Evolutionary conservation across 1,140 invertebrate genomes (phyloP).

Genomic region (Drosophila aff.): DNA sequence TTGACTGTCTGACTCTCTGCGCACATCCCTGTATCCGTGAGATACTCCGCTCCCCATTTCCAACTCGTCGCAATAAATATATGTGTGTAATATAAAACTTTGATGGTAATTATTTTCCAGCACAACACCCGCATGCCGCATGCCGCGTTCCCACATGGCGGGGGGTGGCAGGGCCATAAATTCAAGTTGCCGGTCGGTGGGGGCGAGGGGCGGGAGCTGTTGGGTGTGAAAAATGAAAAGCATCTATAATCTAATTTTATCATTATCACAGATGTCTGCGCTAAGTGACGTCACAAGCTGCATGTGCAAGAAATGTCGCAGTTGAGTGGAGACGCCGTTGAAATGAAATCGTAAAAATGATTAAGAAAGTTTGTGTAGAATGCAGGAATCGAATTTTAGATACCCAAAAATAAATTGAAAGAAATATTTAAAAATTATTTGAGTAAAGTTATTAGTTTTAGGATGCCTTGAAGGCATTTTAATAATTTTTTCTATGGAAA

Average conservation of each 20-base stretch:
- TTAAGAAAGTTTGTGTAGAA: constrained; percentile 5
- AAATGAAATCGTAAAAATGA: constrained; percentile 50
- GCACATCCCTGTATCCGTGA: constrained; percentile 25
- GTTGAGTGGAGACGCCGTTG: constrained; percentile 21
- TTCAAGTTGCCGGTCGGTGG: constrained; percentile 44
- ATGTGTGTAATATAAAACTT: constrained; percentile 73
- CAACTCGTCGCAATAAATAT: constrained; percentile 45
- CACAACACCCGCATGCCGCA: constrained; percentile 75
- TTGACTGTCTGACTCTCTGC: constrained; percentile 36
- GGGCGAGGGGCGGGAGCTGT: neutral
- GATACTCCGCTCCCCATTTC: constrained; percentile 22
- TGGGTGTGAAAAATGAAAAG: constrained; percentile 81
- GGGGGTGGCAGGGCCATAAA: constrained; percentile 62
- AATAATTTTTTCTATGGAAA: neutral
- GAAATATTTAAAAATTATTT: neutral
- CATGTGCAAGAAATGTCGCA: constrained; percentile 43
- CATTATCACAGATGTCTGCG: constrained; percentile 81
- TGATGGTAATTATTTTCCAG: constrained; percentile 79
- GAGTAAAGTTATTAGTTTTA: neutral
- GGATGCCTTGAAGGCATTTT: no score
- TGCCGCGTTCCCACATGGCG: constrained; percentile 65
- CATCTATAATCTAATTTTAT: constrained; percentile 83
- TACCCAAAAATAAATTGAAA: neutral
- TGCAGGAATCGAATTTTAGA: neutral
- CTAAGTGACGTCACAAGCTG: constrained; percentile 77